Base-by-base conservation (phyloP, 1,140 invertebrate species). In the Parapsyche elsis region DNA sequence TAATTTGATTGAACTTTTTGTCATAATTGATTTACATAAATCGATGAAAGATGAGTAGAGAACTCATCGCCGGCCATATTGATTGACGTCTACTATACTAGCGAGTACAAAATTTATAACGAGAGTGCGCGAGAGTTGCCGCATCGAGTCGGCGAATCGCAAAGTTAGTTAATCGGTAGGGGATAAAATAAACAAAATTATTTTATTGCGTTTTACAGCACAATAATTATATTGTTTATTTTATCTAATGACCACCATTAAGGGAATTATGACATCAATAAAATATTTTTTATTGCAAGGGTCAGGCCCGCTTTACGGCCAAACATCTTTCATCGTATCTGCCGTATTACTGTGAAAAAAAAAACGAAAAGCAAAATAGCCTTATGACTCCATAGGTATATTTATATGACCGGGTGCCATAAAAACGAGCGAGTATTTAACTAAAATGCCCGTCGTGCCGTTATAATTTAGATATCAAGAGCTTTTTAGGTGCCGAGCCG, bases 181-280 rank as follows among this genome's bases (percentile, higher is more conserved):
- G 73, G 71, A 75, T 75, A 75, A 77, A 77, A 67, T 64, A 77
- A 77, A 77, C 75, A 77, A 77, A 77, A 77, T 77, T 77, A 77
- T 77, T 77, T 77, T 77, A 64, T 64, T 64, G 75, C 26, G 57
- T 57, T 75, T 75, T 75, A 75, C 38, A 57, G 57, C 38, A 67
- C 75, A 77, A 77, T 77, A 77, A 77, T 77, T 77, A 77, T 77
- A 77, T 77, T 77, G 75, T 77, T 77, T 77, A 77, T 77, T 77
- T 77, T 77, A 77, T 77, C 75, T 77, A 77, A 77, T 77, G 75
- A 49, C 75, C 75, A 64, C 75, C 75, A 77, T 77, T 77, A 77
- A 77, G 57, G 57, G 75, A 77, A 49, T 77, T 77, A 77, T 77
- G 12, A 77, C 75, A 77, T 77, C 75, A 77, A 77, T 77, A 77